These are phyloP conservation scores for Napeogenes inachia DNA, from an alignment of 2,888 invertebrate species.

Conservation along the genomic window DNA sequence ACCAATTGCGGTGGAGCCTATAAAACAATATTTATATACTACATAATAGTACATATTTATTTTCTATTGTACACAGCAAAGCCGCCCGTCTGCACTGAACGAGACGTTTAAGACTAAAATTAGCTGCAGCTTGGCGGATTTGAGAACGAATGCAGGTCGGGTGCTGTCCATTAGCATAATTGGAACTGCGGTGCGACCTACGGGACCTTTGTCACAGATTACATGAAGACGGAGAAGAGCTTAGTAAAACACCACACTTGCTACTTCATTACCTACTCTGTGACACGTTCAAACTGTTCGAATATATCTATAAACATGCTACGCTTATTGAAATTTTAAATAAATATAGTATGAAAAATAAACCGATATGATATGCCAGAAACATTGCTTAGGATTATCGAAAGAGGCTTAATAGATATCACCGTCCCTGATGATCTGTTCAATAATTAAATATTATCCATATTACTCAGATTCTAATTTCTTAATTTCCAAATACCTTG, in stretches of 20 bases:
- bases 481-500: too few species aligned
- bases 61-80: not conserved
- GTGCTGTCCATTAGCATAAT: conserved; percentile 77
- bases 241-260: not conserved
- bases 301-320: too few species aligned
- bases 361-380: too few species aligned
- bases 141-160: conserved; percentile 72
- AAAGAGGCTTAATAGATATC: too few species aligned
- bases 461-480: too few species aligned
- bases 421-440: too few species aligned
- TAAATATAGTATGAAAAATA: too few species aligned
- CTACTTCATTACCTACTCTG: not conserved
- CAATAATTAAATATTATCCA: too few species aligned
- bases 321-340: too few species aligned
- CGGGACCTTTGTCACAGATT: conserved; percentile 26
- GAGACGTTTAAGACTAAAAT: conserved; percentile 68
- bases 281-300: not conserved
- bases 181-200: conserved; percentile 45
- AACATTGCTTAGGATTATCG: too few species aligned
- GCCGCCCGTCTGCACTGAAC: conserved; percentile 41
- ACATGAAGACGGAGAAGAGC: conserved; percentile 22
- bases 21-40: not conserved
- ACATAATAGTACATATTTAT: not conserved
- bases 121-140: conserved; percentile 74
- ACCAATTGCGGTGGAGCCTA: not conserved